phyloP scores from a whole-genome alignment of 2,113 vertebrate genomes.

The Conger conger region DNA sequence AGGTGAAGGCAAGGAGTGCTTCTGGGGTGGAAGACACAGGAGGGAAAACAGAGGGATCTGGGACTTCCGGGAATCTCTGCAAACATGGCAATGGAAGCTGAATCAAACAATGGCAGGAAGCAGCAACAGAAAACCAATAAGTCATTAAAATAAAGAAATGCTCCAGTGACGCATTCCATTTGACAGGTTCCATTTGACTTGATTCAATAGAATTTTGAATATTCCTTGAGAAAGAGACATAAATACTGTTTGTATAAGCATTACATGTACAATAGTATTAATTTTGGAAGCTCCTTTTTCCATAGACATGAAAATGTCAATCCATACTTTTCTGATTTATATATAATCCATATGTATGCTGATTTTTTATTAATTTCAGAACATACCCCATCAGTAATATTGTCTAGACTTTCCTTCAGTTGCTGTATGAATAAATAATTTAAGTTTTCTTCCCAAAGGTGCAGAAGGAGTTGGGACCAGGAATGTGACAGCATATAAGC shows the following conservation, averaged over 20 bases:
- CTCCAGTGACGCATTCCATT: neutral
- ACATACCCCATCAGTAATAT: constrained; percentile 11
- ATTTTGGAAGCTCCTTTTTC: neutral
- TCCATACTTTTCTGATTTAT: neutral
- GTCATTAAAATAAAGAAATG: neutral
- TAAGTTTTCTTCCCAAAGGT: constrained; percentile 64
- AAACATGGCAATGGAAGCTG: neutral
- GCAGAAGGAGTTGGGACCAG: constrained; percentile 60
- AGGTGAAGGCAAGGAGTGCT: constrained; percentile 63
- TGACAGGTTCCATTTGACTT: no score
- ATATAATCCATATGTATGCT: constrained; percentile 45
- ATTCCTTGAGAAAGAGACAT: neutral
- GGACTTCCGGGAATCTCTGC: constrained; percentile 64
- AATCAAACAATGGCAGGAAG: neutral
- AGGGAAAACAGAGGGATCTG: constrained; percentile 47
- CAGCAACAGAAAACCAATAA: no score
- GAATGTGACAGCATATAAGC: constrained; percentile 63
- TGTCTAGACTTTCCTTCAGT: constrained; percentile 54
- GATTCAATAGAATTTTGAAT: neutral
- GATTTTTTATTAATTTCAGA: constrained; percentile 50
- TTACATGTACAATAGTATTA: neutral
- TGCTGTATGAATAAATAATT: constrained; percentile 55
- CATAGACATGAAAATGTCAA: neutral
- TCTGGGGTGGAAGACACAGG: constrained; percentile 60
- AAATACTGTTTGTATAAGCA: neutral